Base-by-base conservation (phyloP, 2,797 vertebrate species). In the Mustela erminea region DNA sequence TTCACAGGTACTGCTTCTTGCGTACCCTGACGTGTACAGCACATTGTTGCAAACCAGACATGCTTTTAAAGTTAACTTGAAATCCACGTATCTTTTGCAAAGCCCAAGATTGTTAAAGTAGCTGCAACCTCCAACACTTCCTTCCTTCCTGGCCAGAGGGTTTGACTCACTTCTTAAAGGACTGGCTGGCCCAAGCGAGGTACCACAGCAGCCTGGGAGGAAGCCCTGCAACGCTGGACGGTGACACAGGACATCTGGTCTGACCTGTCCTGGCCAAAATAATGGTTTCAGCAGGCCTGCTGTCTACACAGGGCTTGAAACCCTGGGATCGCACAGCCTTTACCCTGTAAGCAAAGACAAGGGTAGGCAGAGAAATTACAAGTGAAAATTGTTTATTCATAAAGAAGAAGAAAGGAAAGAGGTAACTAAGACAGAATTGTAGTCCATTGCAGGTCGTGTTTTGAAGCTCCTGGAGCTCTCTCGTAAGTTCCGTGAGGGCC, bases 141-240 rank as follows among this genome's bases (percentile, higher is more conserved):
- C 93, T 95, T 90, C 82, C 70, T 93, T 84, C 90, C 83, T 43
- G 41, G 29, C 72, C 35, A 8, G 95, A 77, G 35, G 58, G n/a
- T 27, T 72, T 75, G 32, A 60, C 35, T 80, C 5, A 4, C 27
- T 80, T 93, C 75, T 74, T 32, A 64, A 52, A 56, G 46, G 82
- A 32, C 66, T 9, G 11, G 32, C 49, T 27, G 23, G 64, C 46
- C 58, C 68, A 11, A 68, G 25, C 20, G 0, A 12, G 27, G 74
- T 74, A 25, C 64, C 75, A 35, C 32, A 15, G 29, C 1, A 32
- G 29, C 29, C 8, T 0, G 2, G 35, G n/a, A 87, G 72, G 25
- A 78, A 54, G 77, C 7, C 35, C 89, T 0, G 11, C 18, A 5
- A 14, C 43, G 15, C 41, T 70, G 52, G 86, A 58, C 93, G 62